Evolutionary conservation across 2,113 vertebrate species (phyloP).

Genomic region (Oreochromis spilurus): DNA sequence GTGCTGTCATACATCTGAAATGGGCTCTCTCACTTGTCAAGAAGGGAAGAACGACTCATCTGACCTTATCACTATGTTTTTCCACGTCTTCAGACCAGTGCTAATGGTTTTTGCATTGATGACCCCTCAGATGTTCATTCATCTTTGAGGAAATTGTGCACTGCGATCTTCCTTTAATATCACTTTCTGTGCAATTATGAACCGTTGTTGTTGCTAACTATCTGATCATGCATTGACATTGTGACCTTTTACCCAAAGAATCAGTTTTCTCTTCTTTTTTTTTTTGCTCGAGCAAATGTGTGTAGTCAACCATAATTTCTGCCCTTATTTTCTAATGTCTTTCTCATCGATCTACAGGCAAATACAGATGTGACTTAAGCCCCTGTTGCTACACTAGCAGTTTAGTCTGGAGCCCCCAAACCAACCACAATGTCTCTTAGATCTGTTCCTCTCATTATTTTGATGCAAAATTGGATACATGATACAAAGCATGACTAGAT

Average conservation of each 20-base stretch:
- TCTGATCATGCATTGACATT: neutral
- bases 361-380: rapidly evolving
- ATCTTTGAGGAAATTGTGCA: neutral
- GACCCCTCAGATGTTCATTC: neutral
- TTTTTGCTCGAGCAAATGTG: rapidly evolving
- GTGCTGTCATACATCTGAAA: neutral
- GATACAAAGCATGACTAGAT: neutral
- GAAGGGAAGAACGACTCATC: neutral
- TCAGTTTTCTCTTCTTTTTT: neutral
- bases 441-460: neutral
- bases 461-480: neutral
- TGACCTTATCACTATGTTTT: neutral
- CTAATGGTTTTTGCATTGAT: neutral
- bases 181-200: neutral
- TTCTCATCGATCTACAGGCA: neutral
- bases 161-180: neutral
- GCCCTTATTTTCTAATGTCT: neutral
- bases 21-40: neutral
- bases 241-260: neutral
- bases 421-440: neutral
- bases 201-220: neutral
- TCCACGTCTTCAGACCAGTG: neutral
- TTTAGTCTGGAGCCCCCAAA: neutral
- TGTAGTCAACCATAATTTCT: neutral
- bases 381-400: neutral